Evolutionary conservation across 2,113 vertebrate species (phyloP).

Genomic region (Varanus salvator): DNA sequence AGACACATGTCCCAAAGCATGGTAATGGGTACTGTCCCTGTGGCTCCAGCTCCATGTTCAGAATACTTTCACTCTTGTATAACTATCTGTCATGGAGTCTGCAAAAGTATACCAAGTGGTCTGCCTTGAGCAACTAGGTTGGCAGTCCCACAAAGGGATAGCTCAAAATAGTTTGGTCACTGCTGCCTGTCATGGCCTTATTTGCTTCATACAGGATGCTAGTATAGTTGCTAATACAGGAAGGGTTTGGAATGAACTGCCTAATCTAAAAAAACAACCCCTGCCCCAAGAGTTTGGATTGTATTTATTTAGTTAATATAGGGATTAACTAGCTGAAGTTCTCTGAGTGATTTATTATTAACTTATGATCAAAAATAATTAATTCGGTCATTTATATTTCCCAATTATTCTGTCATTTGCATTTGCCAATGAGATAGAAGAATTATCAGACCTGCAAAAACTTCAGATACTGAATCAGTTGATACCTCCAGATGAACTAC

Average conservation of each 20-base stretch:
- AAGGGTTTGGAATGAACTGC: neutral
- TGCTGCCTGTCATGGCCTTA: neutral
- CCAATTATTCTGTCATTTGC: neutral
- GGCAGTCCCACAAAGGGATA: no score
- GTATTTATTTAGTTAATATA: no score
- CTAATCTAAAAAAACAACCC: neutral
- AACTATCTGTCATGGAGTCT: no score
- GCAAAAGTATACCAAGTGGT: no score
- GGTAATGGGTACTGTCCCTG: no score
- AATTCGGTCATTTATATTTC: neutral
- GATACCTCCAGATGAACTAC: neutral
- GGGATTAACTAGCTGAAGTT: no score
- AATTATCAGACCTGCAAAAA: neutral
- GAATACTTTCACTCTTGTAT: no score
- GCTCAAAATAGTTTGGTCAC: no score
- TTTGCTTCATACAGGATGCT: neutral
- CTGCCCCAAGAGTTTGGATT: no score
- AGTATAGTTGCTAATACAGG: neutral
- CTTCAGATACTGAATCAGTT: conserved; percentile 16
- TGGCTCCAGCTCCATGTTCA: no score
- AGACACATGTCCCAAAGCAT: no score
- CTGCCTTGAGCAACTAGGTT: no score
- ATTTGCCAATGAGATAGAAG: neutral
- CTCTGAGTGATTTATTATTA: neutral
- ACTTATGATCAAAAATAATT: neutral